These are phyloP conservation scores for Echiichthys vipera DNA, from an alignment of 2,797 vertebrate species.

Conservation along the genomic window DNA sequence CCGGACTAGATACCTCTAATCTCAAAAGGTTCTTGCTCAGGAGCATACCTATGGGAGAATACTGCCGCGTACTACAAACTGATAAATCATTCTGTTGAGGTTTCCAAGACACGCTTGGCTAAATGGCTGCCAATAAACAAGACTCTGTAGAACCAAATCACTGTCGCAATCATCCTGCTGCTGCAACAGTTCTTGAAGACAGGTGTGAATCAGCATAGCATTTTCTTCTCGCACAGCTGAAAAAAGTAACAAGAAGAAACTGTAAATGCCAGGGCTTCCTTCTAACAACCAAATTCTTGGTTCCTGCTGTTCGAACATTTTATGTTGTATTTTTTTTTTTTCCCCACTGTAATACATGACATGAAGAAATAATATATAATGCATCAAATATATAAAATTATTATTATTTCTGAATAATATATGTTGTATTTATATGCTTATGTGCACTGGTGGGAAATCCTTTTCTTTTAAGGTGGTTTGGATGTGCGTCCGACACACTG, in stretches of 20 bases:
- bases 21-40: conserved; percentile 52
- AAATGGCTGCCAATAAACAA: conserved; percentile 68
- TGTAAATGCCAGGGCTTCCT: conserved; percentile 21
- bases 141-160: conserved; percentile 60
- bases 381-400: too few species aligned
- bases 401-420: too few species aligned
- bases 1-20: conserved; percentile 48
- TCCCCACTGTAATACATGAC: neutral
- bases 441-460: conserved; percentile 26
- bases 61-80: conserved; percentile 43
- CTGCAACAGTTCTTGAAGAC: conserved; percentile 58
- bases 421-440: conserved; percentile 26
- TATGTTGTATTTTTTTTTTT: conserved; percentile 17
- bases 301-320: conserved; percentile 24
- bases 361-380: conserved; percentile 45
- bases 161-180: conserved; percentile 50
- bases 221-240: conserved; percentile 44
- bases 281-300: conserved; percentile 26
- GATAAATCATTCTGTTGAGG: conserved; percentile 65
- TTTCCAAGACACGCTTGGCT: conserved; percentile 63
- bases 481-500: conserved; percentile 8
- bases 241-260: conserved; percentile 22
- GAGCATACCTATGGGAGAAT: conserved; percentile 46
- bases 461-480: conserved; percentile 32
- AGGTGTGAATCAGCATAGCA: conserved; percentile 42